Evolutionary conservation across 23 tunicate genomes (phyloP), one percentile per base, ranked within the genome.

Genomic region (Halocynthia roretzi): DNA sequence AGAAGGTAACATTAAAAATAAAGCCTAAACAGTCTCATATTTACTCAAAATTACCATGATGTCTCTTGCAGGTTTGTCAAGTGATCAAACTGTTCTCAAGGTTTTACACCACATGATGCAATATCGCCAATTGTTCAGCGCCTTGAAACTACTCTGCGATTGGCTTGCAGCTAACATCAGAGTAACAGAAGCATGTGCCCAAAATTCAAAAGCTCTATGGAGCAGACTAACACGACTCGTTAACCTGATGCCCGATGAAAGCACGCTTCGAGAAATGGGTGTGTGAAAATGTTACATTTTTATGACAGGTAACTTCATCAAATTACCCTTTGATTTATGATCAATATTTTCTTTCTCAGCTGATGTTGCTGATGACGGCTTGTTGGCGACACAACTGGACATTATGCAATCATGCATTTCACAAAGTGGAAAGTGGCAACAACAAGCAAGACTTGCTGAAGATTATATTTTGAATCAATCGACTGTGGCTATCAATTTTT

Each of bases 101-200:
- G 44, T 31, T 0, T 31, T 31, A 31, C 44, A 31, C 44, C 44
- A 15, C 4, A 76, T 55, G 71, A 18, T 54, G 49, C 73, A 81
- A 49, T 70, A 81, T 62, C 82, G 70, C 48, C 87, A 83, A 70
- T 64, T 83, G 77, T 80, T 77, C 53, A 84, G 82, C 21, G 77
- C 82, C 9, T 50, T 90, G 54, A 90, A 90, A 71, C 97, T 90
- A 67, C 97, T 90, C 15, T 78, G 86, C 62, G 97, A 90, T 81
- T 90, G 97, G 97, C 68, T 90, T 71, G 72, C 76, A 15, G 80
- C 82, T 22, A 90, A 90, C 76, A 87, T 77, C 14, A 68, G 77
- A 7, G 86, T 90, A 0, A 83, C 76, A 48, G 86, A 65, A 9
- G 90, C 97, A 11, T 90, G 97, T 71, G 90, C 90, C 6, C 83